These are phyloP conservation scores for Euzetes globulus DNA, from an alignment of 2,888 invertebrate species.

Conservation along the genomic window DNA sequence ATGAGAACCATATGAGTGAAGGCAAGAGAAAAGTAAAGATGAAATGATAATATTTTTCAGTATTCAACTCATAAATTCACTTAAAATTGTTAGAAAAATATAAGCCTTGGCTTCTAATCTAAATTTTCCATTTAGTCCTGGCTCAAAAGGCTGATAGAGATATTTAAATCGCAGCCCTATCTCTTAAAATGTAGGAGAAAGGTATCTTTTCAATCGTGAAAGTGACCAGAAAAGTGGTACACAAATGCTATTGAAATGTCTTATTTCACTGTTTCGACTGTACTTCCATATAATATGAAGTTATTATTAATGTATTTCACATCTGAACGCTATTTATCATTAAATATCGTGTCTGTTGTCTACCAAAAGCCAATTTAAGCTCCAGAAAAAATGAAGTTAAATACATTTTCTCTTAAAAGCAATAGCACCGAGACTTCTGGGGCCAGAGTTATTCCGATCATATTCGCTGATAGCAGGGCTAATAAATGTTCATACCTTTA, in stretches of 20 bases:
- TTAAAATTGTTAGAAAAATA: background rate
- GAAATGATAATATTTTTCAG: background rate
- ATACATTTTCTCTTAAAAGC: background rate
- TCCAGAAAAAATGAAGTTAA: background rate
- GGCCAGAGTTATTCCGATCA: background rate
- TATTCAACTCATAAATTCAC: conserved; percentile 5
- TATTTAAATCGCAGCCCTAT: too few species aligned
- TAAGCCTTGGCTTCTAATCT: background rate
- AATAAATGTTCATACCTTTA: conserved; percentile 8
- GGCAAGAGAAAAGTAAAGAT: background rate
- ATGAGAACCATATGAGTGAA: background rate
- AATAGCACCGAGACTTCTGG: background rate
- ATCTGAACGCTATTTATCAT: background rate
- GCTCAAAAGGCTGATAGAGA: too few species aligned
- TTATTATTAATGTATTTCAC: background rate
- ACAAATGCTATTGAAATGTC: too few species aligned
- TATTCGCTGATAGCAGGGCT: background rate
- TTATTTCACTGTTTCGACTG: too few species aligned
- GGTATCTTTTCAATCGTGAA: too few species aligned
- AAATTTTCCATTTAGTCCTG: background rate
- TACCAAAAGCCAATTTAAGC: background rate
- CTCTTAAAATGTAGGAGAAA: too few species aligned
- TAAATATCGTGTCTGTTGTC: conserved; percentile 1
- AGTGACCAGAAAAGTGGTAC: too few species aligned
- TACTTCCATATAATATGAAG: too few species aligned